Evolutionary conservation across 2,797 vertebrate genomes (phyloP).

Genomic region (Neostethus bicornis): DNA sequence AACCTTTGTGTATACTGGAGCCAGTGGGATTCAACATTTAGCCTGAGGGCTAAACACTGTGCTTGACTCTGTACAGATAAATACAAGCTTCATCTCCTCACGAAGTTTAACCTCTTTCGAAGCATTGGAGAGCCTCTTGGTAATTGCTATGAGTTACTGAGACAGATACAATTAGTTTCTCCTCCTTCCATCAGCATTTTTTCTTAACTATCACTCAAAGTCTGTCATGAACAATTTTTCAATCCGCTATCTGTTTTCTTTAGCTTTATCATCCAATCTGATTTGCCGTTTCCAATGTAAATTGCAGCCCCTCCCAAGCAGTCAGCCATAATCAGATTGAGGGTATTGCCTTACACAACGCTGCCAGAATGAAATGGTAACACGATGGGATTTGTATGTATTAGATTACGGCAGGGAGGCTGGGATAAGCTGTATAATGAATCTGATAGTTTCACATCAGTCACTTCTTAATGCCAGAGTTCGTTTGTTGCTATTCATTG

Average conservation of each 20-base stretch:
- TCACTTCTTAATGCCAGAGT: conserved; percentile 73
- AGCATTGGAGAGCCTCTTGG: conserved; percentile 43
- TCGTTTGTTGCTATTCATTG: conserved; percentile 70
- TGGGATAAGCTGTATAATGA: conserved; percentile 74
- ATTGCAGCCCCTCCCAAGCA: conserved; percentile 58
- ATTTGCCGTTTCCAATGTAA: conserved; percentile 75
- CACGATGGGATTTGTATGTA: conserved; percentile 77
- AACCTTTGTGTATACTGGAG: conserved; percentile 41
- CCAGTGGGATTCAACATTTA: conserved; percentile 37
- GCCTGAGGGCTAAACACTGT: conserved; percentile 53
- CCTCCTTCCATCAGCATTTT: conserved; percentile 29
- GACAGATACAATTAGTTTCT: conserved; percentile 58
- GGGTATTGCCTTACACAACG: conserved; percentile 76
- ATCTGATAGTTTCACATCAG: conserved; percentile 78
- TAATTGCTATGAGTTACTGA: conserved; percentile 62
- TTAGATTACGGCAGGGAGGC: conserved; percentile 76
- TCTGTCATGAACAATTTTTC: conserved; percentile 62
- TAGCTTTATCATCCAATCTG: conserved; percentile 70
- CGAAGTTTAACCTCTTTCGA: conserved; percentile 48
- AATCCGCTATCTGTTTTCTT: conserved; percentile 66
- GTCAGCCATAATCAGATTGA: conserved; percentile 77
- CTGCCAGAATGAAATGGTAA: conserved; percentile 80
- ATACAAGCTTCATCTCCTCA: conserved; percentile 47
- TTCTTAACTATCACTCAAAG: conserved; percentile 62
- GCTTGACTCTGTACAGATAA: conserved; percentile 53